These are phyloP conservation scores for Scyliorhinus canicula DNA, from an alignment of 2,797 vertebrate genomes.

Conservation along the genomic window DNA sequence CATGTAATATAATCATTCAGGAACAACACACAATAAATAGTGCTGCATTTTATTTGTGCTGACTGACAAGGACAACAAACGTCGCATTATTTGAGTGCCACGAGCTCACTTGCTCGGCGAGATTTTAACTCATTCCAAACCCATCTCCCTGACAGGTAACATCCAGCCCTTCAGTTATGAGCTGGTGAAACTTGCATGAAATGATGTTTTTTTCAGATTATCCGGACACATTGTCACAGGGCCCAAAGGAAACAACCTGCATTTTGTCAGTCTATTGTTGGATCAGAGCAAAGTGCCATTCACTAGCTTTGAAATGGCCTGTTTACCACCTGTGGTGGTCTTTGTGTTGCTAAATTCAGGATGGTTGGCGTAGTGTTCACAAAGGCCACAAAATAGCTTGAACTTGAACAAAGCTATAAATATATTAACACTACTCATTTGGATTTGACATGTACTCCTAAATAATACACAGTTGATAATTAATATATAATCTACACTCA, in stretches of 20 bases:
- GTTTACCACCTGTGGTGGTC: no score
- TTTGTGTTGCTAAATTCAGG: no score
- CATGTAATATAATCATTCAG: conserved; percentile 24
- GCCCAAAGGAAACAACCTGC: background rate
- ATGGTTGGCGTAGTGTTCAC: no score
- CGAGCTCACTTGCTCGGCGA: background rate
- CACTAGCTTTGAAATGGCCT: background rate
- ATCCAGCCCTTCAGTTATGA: background rate
- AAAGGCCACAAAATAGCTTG: no score
- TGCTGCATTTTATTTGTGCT: background rate
- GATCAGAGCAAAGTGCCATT: background rate
- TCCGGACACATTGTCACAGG: no score
- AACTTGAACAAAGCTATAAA: no score
- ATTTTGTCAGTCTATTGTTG: background rate
- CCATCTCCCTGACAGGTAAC: background rate
- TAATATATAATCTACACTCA: no score
- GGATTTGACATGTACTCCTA: no score
- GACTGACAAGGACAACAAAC: conserved; percentile 7
- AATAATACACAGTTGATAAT: no score
- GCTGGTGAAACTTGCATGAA: background rate
- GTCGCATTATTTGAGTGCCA: background rate
- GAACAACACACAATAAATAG: background rate
- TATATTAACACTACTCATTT: no score
- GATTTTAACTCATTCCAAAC: background rate
- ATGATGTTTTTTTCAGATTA: background rate